phyloP scores from a whole-genome alignment of 2,113 vertebrate genomes.

The Pampusana beccarii region DNA sequence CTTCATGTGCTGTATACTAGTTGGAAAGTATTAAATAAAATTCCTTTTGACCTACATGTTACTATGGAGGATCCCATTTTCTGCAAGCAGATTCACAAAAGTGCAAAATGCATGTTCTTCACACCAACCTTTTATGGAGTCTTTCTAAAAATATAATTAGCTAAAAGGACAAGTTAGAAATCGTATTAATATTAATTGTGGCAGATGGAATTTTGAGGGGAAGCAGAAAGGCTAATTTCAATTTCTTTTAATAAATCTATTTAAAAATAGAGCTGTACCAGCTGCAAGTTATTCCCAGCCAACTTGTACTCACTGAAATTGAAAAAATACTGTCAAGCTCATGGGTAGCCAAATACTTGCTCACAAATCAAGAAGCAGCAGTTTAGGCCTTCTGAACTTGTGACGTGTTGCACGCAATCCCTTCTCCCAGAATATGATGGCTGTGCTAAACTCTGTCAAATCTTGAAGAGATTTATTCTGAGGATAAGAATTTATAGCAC shows the following conservation, averaged over 20 bases:
- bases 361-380: neutral
- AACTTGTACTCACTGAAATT: slow-evolving; percentile 34
- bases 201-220: slow-evolving; percentile 67
- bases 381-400: neutral
- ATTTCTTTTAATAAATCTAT: slow-evolving; percentile 46
- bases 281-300: slow-evolving; percentile 64
- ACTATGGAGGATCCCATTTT: neutral
- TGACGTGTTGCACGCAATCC: neutral
- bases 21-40: neutral
- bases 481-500: slow-evolving; percentile 41
- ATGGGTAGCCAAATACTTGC: slow-evolving; percentile 1
- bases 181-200: slow-evolving; percentile 66
- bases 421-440: neutral
- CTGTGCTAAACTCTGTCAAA: slow-evolving; percentile 34
- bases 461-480: slow-evolving; percentile 29
- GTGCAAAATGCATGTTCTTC: neutral
- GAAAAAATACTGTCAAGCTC: slow-evolving; percentile 38
- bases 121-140: slow-evolving; percentile 12
- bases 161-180: slow-evolving; percentile 49
- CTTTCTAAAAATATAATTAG: slow-evolving; percentile 62
- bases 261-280: slow-evolving; percentile 69
- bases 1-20: neutral
- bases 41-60: neutral
- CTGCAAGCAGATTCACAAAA: slow-evolving; percentile 13
- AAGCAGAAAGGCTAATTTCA: slow-evolving; percentile 62